Conservation (phyloP, 2,797 vertebrate genomes). For the Falco peregrinus region DNA sequence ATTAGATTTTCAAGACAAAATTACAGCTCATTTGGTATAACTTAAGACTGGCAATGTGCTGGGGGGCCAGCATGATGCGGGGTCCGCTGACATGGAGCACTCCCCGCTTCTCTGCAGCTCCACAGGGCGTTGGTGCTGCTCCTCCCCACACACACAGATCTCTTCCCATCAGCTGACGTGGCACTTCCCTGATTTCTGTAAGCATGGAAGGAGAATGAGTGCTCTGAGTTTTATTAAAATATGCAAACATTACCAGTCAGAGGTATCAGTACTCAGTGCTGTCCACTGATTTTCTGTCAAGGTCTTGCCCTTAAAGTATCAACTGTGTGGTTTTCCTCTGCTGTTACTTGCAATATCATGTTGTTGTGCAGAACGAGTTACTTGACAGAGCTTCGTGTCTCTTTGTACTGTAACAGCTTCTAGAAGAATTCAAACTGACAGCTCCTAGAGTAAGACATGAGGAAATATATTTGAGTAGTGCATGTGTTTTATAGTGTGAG, state of each 20-base stretch:
- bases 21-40: not conserved
- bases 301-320: not conserved
- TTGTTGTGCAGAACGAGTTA: not conserved
- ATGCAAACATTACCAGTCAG: not conserved
- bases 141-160: rapidly evolving
- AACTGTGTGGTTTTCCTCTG: not conserved
- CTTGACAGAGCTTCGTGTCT: not conserved
- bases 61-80: rapidly evolving
- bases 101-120: not conserved
- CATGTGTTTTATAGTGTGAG: not conserved
- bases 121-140: rapidly evolving
- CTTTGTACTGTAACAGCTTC: not conserved
- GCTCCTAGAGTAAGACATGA: not conserved
- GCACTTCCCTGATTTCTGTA: not conserved
- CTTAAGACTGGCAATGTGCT: rapidly evolving
- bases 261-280: not conserved
- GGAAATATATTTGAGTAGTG: not conserved
- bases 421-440: not conserved
- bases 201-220: rapidly evolving
- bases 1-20: not conserved
- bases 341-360: not conserved
- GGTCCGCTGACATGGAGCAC: rapidly evolving
- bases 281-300: not conserved
- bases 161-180: rapidly evolving
- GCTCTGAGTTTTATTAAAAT: not conserved